Percentiles rank a stretch among this genome's conserved stretches.
Evolutionary conservation across 2,797 vertebrate species (phyloP).

Genomic region (Acanthurus lineatus): DNA sequence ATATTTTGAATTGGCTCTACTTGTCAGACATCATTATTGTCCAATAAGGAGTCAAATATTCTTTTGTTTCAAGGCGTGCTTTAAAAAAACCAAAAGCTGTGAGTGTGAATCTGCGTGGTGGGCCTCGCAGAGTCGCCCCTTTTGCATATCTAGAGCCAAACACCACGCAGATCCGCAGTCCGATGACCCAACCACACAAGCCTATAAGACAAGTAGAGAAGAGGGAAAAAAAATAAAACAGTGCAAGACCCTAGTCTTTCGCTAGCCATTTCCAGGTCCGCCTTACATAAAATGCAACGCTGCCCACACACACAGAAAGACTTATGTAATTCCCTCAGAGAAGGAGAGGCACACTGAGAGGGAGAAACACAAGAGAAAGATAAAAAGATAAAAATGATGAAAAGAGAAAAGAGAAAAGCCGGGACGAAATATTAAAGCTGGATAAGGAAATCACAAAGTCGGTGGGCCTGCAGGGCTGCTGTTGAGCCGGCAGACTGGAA

Average conservation of each 20-base stretch:
- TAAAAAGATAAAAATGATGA: conserved; percentile 59
- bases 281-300: conserved; percentile 80
- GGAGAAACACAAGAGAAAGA: conserved; percentile 53
- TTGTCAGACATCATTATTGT: conserved; percentile 28
- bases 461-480: conserved; percentile 39
- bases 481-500: conserved; percentile 43
- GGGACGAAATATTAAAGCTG: conserved; percentile 48
- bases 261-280: conserved; percentile 75
- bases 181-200: conserved; percentile 50
- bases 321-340: conserved; percentile 81
- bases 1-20: neutral
- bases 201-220: conserved; percentile 26
- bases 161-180: conserved; percentile 52
- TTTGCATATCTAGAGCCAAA: conserved; percentile 41
- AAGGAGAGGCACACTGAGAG: conserved; percentile 51
- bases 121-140: conserved; percentile 23
- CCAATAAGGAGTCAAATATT: conserved; percentile 10
- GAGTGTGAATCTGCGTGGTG: conserved; percentile 46
- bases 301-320: conserved; percentile 71
- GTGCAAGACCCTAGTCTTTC: conserved; percentile 69
- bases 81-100: neutral
- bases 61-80: conserved; percentile 22
- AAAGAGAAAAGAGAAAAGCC: conserved; percentile 13
- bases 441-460: conserved; percentile 49
- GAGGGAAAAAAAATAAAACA: conserved; percentile 26